Base-by-base conservation (phyloP, 1,140 invertebrate species). In the Drosophila tsacasi region DNA sequence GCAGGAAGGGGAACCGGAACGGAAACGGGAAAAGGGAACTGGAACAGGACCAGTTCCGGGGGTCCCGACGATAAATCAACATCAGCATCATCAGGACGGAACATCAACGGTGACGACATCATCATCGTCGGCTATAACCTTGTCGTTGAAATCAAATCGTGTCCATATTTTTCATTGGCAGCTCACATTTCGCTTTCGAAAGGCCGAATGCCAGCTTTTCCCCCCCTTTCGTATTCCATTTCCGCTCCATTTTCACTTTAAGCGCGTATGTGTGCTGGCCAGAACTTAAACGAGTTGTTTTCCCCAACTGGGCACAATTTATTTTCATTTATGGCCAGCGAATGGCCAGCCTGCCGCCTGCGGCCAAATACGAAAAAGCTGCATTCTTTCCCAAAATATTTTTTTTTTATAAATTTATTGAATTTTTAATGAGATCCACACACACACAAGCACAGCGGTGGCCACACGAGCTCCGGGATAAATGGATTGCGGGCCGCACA, bases 31-130 rank as follows among this genome's bases (percentile, higher is more conserved):
- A 35, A 35, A 35, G 32, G 3, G 3, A 25, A 10, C 46, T 25
- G 23, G 10, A 50, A 27, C 25, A 1, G 25, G 5, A 19, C 6
- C 10, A 2, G 6, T 27, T 19, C 30, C 30, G 30, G n/a, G 37
- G 17, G n/a, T 39, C 61, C 49, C 63, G 68, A 49, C 72, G 57
- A 83, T 84, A 83, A 74, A 83, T 83, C 81, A 83, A 83, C 74
- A 78, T 77, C 73, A 55, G 37, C 44, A 58, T 66, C 55, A 58
- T 44, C 65, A 42, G 25, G 30, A n/a, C 50, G 44, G 4, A 39
- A n/a, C 46, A 52, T 25, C 32, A 25, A 10, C 15, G 9, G 2
- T 23, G n/a, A 39, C 37, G 37, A 30, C 50, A 39, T 44, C 67
- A 49, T 52, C 67, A 49, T 68, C 54, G 60, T 25, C 17, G 72